These are phyloP conservation scores for Tursiops truncatus DNA, from an alignment of 2,113 vertebrate species.

Conservation along the genomic window DNA sequence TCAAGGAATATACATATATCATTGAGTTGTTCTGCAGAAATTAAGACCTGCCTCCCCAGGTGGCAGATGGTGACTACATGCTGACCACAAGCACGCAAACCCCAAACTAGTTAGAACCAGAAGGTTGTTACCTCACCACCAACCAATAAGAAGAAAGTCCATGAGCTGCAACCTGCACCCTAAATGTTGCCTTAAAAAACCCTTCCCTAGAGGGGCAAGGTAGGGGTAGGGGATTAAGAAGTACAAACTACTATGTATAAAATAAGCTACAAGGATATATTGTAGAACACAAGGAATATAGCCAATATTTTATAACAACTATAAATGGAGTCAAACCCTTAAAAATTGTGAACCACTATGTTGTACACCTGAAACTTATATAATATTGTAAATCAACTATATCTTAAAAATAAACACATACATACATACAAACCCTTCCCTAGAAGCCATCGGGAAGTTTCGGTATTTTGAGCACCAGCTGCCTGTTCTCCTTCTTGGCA, in stretches of 20 bases:
- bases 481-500: background rate
- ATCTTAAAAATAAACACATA: background rate
- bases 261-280: background rate
- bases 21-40: background rate
- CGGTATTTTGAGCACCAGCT: background rate
- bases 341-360: background rate
- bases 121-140: too few species aligned
- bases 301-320: background rate
- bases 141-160: too few species aligned
- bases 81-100: background rate
- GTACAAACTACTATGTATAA: background rate
- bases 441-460: background rate
- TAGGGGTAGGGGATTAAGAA: background rate
- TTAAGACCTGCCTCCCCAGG: background rate
- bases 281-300: background rate
- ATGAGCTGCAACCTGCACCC: too few species aligned
- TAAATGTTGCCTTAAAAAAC: too few species aligned
- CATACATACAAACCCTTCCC: background rate
- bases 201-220: too few species aligned
- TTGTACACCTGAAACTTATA: background rate
- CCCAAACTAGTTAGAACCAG: background rate
- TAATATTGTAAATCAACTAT: background rate
- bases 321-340: background rate
- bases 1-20: background rate
- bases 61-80: background rate